These are phyloP conservation scores for Himalopsyche tibetana DNA, from an alignment of 2,888 invertebrate species.

Conservation along the genomic window DNA sequence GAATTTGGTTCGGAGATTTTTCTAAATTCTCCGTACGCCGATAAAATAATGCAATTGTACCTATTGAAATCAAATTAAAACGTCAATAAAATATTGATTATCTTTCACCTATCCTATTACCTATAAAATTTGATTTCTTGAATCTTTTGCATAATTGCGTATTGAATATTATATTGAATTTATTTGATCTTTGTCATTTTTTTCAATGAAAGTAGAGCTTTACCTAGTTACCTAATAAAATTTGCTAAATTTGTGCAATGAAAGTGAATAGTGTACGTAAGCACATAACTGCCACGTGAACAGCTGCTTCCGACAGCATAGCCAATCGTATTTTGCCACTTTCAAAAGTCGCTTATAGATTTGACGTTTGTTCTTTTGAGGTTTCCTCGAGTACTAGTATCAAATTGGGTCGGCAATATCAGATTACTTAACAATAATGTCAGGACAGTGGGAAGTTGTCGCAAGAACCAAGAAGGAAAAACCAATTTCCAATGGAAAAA, in stretches of 20 bases:
- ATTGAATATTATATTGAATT: too few relatives aligned
- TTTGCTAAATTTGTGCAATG: conserved; percentile 8
- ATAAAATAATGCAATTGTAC: too few relatives aligned
- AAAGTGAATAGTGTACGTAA: conserved; percentile 33
- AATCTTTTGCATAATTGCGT: too few relatives aligned
- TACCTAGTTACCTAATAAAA: neutral
- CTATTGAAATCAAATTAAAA: too few relatives aligned
- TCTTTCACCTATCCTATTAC: too few relatives aligned
- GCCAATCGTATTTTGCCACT: conserved; percentile 36
- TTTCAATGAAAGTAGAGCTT: neutral
- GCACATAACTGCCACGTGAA: conserved; percentile 37
- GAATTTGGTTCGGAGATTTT: too few relatives aligned
- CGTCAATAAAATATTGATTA: too few relatives aligned
- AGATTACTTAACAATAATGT: conserved; percentile 68
- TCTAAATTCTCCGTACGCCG: too few relatives aligned
- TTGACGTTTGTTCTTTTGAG: conserved; percentile 42
- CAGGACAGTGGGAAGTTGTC: conserved; percentile 84
- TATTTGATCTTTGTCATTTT: too few relatives aligned
- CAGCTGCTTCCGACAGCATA: conserved; percentile 35
- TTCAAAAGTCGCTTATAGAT: conserved; percentile 38
- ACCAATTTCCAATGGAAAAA: conserved; percentile 69
- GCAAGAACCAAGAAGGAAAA: conserved; percentile 82
- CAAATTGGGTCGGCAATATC: conserved; percentile 18
- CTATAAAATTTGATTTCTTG: too few relatives aligned
- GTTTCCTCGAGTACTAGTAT: conserved; percentile 6